Conservation (phyloP, 1,140 invertebrate species). For the Andrena cerasifolii region DNA sequence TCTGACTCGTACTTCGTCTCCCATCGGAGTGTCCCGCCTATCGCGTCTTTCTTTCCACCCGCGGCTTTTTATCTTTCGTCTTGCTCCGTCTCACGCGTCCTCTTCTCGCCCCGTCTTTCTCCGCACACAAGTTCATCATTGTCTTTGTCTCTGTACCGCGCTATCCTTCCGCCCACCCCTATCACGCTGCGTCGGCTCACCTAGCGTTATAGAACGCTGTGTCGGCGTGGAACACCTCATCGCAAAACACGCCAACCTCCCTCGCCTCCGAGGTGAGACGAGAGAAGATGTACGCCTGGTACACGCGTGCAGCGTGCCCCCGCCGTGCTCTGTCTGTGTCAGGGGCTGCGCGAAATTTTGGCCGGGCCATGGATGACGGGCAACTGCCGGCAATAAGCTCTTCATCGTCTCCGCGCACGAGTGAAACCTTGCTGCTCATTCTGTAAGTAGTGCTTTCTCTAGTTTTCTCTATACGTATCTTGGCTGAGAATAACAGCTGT, state of each 20-base stretch:
- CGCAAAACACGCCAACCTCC: slow-evolving; percentile 47
- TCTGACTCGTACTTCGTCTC: too few relatives aligned
- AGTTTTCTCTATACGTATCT: too few relatives aligned
- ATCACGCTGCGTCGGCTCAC: background rate
- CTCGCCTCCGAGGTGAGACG: slow-evolving; percentile 39
- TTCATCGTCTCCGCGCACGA: too few relatives aligned
- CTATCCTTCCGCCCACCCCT: background rate
- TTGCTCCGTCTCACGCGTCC: slow-evolving; percentile 17
- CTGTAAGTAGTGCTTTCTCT: too few relatives aligned
- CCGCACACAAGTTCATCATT: slow-evolving; percentile 16
- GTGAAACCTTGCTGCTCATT: too few relatives aligned
- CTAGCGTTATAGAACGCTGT: too few relatives aligned
- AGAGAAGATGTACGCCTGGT: slow-evolving; percentile 4
- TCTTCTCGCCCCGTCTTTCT: slow-evolving; percentile 3
- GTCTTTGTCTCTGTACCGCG: background rate
- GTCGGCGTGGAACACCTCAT: slow-evolving; percentile 47
- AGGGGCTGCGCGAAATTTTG: background rate
- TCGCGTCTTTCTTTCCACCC: too few relatives aligned
- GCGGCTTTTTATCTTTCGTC: too few relatives aligned
- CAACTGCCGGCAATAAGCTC: slow-evolving; percentile 6
- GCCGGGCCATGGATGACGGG: background rate
- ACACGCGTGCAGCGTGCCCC: background rate
- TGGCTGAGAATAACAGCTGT: too few relatives aligned
- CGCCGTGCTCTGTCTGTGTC: background rate
- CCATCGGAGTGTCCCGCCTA: too few relatives aligned